Evolutionary conservation across 2,888 invertebrate species (phyloP).

Genomic region (Drosophila meridiana): DNA sequence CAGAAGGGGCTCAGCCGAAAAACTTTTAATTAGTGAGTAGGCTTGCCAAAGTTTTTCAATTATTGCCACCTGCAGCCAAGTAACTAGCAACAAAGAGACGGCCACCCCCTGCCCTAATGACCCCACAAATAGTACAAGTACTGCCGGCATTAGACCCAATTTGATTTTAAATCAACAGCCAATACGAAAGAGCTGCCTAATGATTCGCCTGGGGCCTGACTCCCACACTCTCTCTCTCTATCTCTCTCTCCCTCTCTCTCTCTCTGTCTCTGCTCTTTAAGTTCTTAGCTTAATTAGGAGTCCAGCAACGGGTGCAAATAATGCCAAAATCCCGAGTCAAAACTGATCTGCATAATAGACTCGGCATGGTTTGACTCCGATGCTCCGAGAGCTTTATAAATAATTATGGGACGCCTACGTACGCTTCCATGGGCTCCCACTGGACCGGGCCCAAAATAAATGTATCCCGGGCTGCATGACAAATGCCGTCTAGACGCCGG

Average conservation of each 20-base stretch:
- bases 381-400: slow-evolving; percentile 47
- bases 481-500: slow-evolving; percentile 71
- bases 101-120: slow-evolving; percentile 39
- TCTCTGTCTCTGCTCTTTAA: slow-evolving; percentile 5
- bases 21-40: slow-evolving; percentile 76
- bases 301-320: slow-evolving; percentile 57
- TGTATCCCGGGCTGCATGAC: slow-evolving; percentile 67
- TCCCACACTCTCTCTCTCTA: background rate
- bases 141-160: slow-evolving; percentile 40
- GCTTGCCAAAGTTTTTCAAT: slow-evolving; percentile 75
- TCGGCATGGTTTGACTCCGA: slow-evolving; percentile 29
- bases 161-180: slow-evolving; percentile 75
- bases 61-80: slow-evolving; percentile 71
- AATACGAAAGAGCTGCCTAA: slow-evolving; percentile 56
- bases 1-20: slow-evolving; percentile 21
- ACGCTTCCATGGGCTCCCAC: background rate
- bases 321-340: slow-evolving; percentile 44
- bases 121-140: slow-evolving; percentile 47
- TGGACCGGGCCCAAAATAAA: slow-evolving; percentile 41
- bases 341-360: slow-evolving; percentile 67
- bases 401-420: slow-evolving; percentile 39
- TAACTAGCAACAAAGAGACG: background rate
- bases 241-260: background rate
- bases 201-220: slow-evolving; percentile 52
- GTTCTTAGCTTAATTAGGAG: slow-evolving; percentile 60